phyloP scores from a whole-genome alignment of 2,113 vertebrate species.

The Rutilus rutilus region DNA sequence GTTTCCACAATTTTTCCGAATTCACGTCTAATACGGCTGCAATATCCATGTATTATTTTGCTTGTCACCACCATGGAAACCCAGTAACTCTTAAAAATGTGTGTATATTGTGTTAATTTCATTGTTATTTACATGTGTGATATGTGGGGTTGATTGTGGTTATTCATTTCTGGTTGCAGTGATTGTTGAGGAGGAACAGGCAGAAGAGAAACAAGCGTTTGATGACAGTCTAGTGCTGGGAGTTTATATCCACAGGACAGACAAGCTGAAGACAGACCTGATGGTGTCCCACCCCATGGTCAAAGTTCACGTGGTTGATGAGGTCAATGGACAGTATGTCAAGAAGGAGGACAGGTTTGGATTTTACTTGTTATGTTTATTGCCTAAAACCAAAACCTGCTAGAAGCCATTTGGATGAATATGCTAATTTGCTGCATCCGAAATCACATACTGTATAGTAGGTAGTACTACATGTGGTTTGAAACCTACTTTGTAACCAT shows the following conservation, averaged over 20 bases:
- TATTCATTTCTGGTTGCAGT: slow-evolving; percentile 65
- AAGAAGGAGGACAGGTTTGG: slow-evolving; percentile 90
- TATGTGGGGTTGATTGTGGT: not conserved
- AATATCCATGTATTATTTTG: not conserved
- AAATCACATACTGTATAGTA: not conserved
- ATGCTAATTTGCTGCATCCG: not conserved
- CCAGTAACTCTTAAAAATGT: too few relatives aligned
- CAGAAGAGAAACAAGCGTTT: slow-evolving; percentile 68
- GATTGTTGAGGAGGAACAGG: slow-evolving; percentile 68
- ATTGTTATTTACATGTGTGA: not conserved
- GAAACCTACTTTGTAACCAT: too few relatives aligned
- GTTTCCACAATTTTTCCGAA: not conserved
- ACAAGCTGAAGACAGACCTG: slow-evolving; percentile 87
- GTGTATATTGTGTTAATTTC: not conserved
- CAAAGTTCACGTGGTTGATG: slow-evolving; percentile 91
- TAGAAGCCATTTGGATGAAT: not conserved
- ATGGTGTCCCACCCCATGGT: slow-evolving; percentile 91
- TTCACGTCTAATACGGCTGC: not conserved
- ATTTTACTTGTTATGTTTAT: not conserved
- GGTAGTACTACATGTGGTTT: too few relatives aligned
- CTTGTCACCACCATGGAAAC: not conserved
- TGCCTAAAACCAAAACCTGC: not conserved
- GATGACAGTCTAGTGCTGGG: slow-evolving; percentile 88
- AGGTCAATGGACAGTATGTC: slow-evolving; percentile 85
- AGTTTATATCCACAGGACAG: slow-evolving; percentile 87